phyloP scores from a whole-genome alignment of 2,888 invertebrate species.

The Cetonia aurata region DNA sequence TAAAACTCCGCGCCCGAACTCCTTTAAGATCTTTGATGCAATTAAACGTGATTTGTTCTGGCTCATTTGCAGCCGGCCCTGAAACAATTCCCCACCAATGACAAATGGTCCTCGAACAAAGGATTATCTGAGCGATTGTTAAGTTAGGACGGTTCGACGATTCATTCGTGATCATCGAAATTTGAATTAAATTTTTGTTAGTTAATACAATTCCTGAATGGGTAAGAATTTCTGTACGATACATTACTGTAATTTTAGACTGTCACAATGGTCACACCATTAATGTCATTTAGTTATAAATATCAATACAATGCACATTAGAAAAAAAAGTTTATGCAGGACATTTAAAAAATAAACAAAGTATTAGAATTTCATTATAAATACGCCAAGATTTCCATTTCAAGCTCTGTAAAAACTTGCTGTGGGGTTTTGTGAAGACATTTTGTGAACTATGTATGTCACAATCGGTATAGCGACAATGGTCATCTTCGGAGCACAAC shows the following conservation, averaged over 20 bases:
- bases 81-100: slow-evolving; percentile 61
- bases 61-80: slow-evolving; percentile 61
- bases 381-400: no score
- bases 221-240: no score
- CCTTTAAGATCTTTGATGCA: slow-evolving; percentile 66
- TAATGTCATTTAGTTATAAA: no score
- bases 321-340: not conserved
- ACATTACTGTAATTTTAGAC: no score
- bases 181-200: slow-evolving; percentile 17
- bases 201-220: not conserved
- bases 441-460: no score
- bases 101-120: slow-evolving; percentile 65
- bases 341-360: no score
- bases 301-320: no score
- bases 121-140: slow-evolving; percentile 64
- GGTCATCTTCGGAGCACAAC: slow-evolving; percentile 6
- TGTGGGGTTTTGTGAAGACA: no score
- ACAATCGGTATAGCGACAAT: not conserved
- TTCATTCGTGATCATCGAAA: slow-evolving; percentile 21
- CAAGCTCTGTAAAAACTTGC: no score
- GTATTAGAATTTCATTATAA: no score
- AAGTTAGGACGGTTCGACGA: slow-evolving; percentile 53
- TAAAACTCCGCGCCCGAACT: slow-evolving; percentile 51
- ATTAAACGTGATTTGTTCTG: slow-evolving; percentile 69
- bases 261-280: no score